Percentiles rank a stretch among this genome's conserved stretches.
Conservation (phyloP, 92 coral and sea anemone species). For the Zoanthus sociatus region DNA sequence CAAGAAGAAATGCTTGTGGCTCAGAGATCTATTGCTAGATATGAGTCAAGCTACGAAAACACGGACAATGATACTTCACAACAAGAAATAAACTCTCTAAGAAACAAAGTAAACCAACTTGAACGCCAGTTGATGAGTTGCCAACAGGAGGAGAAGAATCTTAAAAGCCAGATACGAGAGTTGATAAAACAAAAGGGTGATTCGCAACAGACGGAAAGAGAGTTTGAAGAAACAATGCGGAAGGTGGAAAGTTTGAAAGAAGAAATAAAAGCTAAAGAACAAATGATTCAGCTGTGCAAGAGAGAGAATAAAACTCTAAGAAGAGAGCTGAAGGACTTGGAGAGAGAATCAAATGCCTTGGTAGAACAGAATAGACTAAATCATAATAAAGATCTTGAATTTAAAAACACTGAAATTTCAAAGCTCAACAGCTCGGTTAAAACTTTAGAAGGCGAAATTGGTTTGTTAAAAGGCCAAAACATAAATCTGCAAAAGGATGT, state of each 20-base stretch:
- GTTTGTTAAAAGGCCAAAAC: conserved; percentile 73
- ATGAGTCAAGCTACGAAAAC: conserved; percentile 65
- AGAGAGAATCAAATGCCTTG: conserved; percentile 54
- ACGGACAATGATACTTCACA: conserved; percentile 61
- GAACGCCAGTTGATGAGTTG: conserved; percentile 74
- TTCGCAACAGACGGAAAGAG: conserved; percentile 58
- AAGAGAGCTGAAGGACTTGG: conserved; percentile 65
- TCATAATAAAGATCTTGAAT: conserved; percentile 67
- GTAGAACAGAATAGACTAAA: conserved; percentile 48
- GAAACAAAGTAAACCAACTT: conserved; percentile 69
- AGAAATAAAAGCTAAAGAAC: conserved; percentile 65
- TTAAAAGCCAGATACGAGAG: conserved; percentile 70
- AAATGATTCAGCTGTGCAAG: conserved; percentile 75
- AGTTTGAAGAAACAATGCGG: conserved; percentile 72
- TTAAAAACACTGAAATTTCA: conserved; percentile 67
- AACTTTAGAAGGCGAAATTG: conserved; percentile 73
- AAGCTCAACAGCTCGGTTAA: conserved; percentile 60
- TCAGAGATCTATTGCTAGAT: conserved; percentile 71
- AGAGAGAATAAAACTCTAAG: conserved; percentile 78
- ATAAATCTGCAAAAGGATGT: conserved; percentile 79
- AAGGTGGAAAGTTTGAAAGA: conserved; percentile 74
- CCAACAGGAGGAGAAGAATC: conserved; percentile 62
- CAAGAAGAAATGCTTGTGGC: conserved; percentile 79
- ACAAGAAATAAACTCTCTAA: conserved; percentile 68
- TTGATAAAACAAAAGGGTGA: conserved; percentile 72